Base-by-base conservation (phyloP, 1,140 invertebrate genomes). In the Trichoplusia ni region DNA sequence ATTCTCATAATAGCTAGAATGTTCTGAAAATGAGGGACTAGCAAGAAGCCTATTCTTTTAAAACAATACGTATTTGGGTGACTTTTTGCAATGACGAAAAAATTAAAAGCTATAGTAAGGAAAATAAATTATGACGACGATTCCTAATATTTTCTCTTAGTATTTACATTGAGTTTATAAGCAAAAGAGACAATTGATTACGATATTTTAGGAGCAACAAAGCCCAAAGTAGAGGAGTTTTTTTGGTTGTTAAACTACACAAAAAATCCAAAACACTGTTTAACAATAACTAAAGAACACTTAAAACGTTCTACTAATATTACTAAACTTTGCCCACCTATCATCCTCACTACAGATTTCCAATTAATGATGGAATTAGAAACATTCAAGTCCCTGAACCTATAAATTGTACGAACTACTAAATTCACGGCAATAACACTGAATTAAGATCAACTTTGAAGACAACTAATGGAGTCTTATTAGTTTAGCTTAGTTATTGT, bases 301-400 rank as follows among this genome's bases (percentile, higher is more conserved):
- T n/a, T n/a, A n/a, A n/a, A n/a, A n/a, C n/a, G n/a, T n/a, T n/a
- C n/a, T n/a, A n/a, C n/a, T n/a, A n/a, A 82, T 84, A 83, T 86
- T 81, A 60, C 63, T 71, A 81, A 84, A 84, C 76, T 82, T 77
- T 44, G 63, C 53, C 47, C 71, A 63, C 51, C 47, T 49, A 58
- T 49, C 31, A 58, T 70, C 67, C 69, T 82, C 75, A 72, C 59
- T 73, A 76, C 62, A 73, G 78, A 78, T 76, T 76, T 77, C 65
- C 76, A 84, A 87, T 84, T 87, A 81, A 82, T 80, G 77, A 78
- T 47, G 61, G 77, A 77, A 79, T 84, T 73, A 80, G 71, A 82
- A 86, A 73, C 82, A 79, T 67, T 68, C 47, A 81, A 87, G 71
- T 85, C 81, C 64, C 66, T 75, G 73, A 80, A 77, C 72, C 72